A percentile compares a stretch with the other conserved stretches of the same genome.
Conservation (phyloP, 2,888 invertebrate species). For the Mythimna pallens region DNA sequence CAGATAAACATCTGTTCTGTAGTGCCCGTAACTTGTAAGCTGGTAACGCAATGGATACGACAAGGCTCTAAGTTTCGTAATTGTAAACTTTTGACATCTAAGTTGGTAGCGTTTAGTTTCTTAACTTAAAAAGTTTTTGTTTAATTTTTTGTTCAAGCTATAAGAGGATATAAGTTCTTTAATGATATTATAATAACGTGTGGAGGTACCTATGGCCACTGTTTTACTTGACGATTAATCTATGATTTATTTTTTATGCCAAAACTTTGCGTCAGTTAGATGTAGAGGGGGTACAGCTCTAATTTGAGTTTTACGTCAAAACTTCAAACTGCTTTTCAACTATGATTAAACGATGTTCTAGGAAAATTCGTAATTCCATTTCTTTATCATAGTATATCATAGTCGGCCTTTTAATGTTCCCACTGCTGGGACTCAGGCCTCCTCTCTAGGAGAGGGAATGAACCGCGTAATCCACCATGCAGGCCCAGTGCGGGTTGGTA, state of each 20-base stretch:
- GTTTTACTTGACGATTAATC: slow-evolving; percentile 11
- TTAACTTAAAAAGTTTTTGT: slow-evolving; percentile 32
- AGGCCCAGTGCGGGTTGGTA: not conserved
- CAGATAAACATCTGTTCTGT: slow-evolving; percentile 61
- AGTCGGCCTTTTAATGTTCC: not conserved
- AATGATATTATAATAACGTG: slow-evolving; percentile 45
- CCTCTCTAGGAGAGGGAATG: not conserved
- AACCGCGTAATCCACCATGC: not conserved
- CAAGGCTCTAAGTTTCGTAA: slow-evolving; percentile 47
- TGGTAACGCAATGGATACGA: slow-evolving; percentile 45
- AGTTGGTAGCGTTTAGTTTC: slow-evolving; percentile 39
- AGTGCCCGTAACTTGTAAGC: slow-evolving; percentile 26
- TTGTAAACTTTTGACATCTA: slow-evolving; percentile 34
- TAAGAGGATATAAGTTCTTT: slow-evolving; percentile 38
- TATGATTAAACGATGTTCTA: not conserved
- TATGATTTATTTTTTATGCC: slow-evolving; percentile 7
- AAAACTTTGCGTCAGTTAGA: not conserved
- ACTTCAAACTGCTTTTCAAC: not conserved
- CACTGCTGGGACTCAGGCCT: not conserved
- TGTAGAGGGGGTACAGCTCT: slow-evolving; percentile 23
- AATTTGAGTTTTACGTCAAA: not conserved
- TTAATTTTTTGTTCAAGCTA: slow-evolving; percentile 39
- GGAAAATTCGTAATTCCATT: not conserved
- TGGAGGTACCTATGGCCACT: slow-evolving; percentile 15
- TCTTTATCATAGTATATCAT: too few species aligned